phyloP scores from a whole-genome alignment of 1,140 invertebrate species.

The Vollenhovia emeryi region DNA sequence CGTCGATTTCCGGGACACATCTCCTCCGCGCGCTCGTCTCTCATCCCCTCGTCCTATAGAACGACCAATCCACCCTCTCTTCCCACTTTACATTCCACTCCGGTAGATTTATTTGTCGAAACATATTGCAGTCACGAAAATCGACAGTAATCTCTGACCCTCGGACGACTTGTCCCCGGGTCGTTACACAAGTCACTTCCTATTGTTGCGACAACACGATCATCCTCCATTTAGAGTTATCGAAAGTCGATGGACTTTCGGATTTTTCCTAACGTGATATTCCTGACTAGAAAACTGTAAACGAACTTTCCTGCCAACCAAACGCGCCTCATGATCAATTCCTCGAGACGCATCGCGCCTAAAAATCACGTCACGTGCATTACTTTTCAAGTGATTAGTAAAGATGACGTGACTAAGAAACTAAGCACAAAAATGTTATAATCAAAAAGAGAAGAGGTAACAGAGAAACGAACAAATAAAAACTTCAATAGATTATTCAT shows the following conservation, averaged over 20 bases:
- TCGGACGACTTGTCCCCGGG: conserved; percentile 30
- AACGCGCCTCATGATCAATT: background rate
- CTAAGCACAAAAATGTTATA: background rate
- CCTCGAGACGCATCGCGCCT: background rate
- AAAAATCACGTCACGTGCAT: background rate
- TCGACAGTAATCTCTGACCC: conserved; percentile 67
- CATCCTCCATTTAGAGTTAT: background rate
- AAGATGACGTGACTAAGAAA: background rate
- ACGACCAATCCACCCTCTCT: conserved; percentile 62
- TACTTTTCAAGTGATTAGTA: background rate
- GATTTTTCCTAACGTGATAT: background rate
- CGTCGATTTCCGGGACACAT: conserved; percentile 68
- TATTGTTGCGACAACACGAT: conserved; percentile 34
- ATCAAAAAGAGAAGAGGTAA: background rate
- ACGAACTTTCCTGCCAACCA: background rate
- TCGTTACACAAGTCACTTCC: conserved; percentile 33
- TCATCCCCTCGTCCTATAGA: background rate
- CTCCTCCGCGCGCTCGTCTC: background rate
- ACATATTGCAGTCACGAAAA: conserved; percentile 63
- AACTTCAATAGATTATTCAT: conserved; percentile 4
- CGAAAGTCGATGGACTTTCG: conserved; percentile 32
- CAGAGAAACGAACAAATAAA: background rate
- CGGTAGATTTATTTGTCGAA: conserved; percentile 72
- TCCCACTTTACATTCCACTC: conserved; percentile 70
- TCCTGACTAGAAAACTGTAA: background rate